These are phyloP conservation scores for Carcinoscorpius rotundicauda DNA, from an alignment of 1,140 invertebrate genomes.

Conservation along the genomic window DNA sequence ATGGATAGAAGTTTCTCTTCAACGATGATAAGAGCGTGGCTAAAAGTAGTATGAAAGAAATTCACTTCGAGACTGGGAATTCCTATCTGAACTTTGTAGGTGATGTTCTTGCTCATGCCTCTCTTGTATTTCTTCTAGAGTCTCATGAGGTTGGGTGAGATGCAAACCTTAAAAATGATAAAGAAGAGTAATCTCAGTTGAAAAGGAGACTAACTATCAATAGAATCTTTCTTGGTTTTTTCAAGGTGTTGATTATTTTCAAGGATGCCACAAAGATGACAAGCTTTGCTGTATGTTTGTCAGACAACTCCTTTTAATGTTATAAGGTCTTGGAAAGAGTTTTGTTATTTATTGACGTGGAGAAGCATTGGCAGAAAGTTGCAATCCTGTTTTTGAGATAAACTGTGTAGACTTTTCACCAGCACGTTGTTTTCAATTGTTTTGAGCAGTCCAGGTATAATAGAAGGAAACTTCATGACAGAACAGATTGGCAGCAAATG, in stretches of 20 bases:
- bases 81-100: not conserved
- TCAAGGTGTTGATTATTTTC: slow-evolving; percentile 33
- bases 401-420: too few relatives aligned
- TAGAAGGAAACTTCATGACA: too few relatives aligned
- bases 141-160: not conserved
- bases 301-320: too few relatives aligned
- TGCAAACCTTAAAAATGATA: slow-evolving; percentile 25
- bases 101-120: slow-evolving; percentile 8
- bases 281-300: too few relatives aligned
- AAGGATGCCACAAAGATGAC: slow-evolving; percentile 18
- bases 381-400: too few relatives aligned
- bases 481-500: too few relatives aligned
- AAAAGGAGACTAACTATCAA: too few relatives aligned
- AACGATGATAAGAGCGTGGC: slow-evolving; percentile 15
- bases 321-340: too few relatives aligned
- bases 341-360: too few relatives aligned
- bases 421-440: too few relatives aligned
- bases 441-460: too few relatives aligned
- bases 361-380: too few relatives aligned
- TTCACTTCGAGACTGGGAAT: slow-evolving; percentile 1
- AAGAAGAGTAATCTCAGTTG: slow-evolving; percentile 21
- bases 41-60: slow-evolving; percentile 5
- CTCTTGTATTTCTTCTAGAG: slow-evolving; percentile 20
- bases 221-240: slow-evolving; percentile 28
- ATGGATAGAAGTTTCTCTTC: slow-evolving; percentile 12